Base-by-base conservation (phyloP, 2,888 invertebrate species). In the Calliopum simillimum region DNA sequence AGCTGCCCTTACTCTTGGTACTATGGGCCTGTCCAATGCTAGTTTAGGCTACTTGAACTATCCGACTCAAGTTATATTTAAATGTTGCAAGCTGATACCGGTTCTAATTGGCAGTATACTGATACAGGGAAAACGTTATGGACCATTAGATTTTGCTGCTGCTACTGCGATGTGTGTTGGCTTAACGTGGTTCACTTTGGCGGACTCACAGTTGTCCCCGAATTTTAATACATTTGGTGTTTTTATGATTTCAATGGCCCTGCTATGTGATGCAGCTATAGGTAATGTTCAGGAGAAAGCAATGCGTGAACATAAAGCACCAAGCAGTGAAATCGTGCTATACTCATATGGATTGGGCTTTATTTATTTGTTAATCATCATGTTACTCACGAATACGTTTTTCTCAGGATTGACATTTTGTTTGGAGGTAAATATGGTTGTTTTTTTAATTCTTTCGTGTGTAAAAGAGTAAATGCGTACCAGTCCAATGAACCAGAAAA, bases 261-360 rank as follows among this genome's bases (percentile, higher is more conserved):
- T 99, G 64, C 86, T 97, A 3, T 98, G 97, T 80, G 98, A 99
- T 87, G 98, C 98, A 0, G 90, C 94, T 12, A 98, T 99, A 75
- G 98, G 98, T 21, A 99, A 99, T 87, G 94, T 98, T 0, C 98
- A 99, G 86, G 98, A 99, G 85, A 97, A 97, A 83, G 92, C 93
- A 0, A 96, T 99, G 94, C 94, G 94, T 79, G 90, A 90, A 73
- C 90, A 92, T 82, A 90, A 91, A 73, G 96, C 96, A 0, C 88
- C 93, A 0, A 97, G 96, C 85, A 93, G 94, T 74, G 98, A 98
- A 89, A 93, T 98, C 61, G 97, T 96, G 0, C 89, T 96, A 67
- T 97, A 96, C 82, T 98, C 98, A 0, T 98, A 98, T 85, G 91
- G 92, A 0, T 90, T 98, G 76, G 98, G 96, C 4, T 94, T 94